Conservation (phyloP, 2,113 vertebrate genomes). For the Microcebus ravelobensis region DNA sequence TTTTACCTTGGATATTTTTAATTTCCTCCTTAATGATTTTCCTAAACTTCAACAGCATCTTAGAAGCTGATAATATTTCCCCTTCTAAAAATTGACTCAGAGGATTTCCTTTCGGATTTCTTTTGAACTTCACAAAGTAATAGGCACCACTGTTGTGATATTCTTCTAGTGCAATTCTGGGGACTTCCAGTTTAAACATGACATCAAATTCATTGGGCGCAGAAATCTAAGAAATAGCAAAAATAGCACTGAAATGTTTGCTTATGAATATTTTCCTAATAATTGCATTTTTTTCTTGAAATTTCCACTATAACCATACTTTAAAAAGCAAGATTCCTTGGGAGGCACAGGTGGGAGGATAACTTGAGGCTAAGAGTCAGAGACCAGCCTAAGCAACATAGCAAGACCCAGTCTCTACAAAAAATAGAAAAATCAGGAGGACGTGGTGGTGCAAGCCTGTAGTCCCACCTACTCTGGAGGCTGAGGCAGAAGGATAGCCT, state of each 20-base stretch:
- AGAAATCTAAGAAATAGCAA: constrained; percentile 77
- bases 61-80: constrained; percentile 80
- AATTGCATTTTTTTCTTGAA: not conserved
- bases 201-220: constrained; percentile 87
- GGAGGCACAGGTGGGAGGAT: not conserved
- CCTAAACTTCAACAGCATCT: constrained; percentile 80
- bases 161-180: constrained; percentile 78
- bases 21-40: constrained; percentile 82
- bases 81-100: constrained; percentile 79
- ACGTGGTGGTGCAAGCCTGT: too few relatives aligned
- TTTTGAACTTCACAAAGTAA: constrained; percentile 82
- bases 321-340: constrained; percentile 11
- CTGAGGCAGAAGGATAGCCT: too few relatives aligned
- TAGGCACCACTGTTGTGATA: constrained; percentile 73
- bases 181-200: constrained; percentile 81
- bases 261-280: constrained; percentile 21
- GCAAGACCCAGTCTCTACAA: too few relatives aligned
- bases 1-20: constrained; percentile 81
- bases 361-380: too few relatives aligned
- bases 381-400: too few relatives aligned
- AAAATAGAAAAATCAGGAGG: too few relatives aligned
- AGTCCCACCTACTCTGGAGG: too few relatives aligned
- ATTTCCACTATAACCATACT: not conserved
- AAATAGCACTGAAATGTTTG: constrained; percentile 35
- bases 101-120: constrained; percentile 63